phyloP scores from a whole-genome alignment of 1,140 invertebrate species.

The Apocrypta bakeri region DNA sequence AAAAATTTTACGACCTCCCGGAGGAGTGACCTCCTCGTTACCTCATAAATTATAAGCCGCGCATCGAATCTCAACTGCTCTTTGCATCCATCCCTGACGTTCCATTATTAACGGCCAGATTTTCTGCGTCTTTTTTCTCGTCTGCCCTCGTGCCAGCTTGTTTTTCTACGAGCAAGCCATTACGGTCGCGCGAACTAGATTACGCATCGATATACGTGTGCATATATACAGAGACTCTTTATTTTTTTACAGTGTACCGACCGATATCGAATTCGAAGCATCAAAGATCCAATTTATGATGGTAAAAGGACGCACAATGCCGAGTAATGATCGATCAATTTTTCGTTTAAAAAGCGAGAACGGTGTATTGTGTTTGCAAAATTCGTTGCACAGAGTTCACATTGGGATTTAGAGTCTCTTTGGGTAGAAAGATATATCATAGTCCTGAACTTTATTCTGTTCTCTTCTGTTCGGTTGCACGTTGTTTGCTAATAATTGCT shows the following conservation, averaged over 20 bases:
- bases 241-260: not conserved
- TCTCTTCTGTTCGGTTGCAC: no score
- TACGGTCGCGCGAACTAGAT: not conserved
- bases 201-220: not conserved
- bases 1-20: not conserved
- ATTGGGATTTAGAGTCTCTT: not conserved
- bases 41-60: not conserved
- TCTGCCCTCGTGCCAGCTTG: not conserved
- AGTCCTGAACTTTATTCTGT: not conserved
- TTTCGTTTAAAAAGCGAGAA: not conserved
- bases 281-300: not conserved
- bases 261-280: not conserved
- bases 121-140: not conserved
- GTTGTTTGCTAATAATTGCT: not conserved
- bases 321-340: not conserved
- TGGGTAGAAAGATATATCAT: not conserved
- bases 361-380: not conserved
- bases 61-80: not conserved
- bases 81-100: not conserved
- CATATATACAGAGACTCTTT: no score
- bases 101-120: not conserved
- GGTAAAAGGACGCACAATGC: not conserved
- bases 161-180: not conserved
- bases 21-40: not conserved
- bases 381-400: not conserved